Base-by-base conservation (phyloP, 2,888 invertebrate species). In the Cantharis rufa region DNA sequence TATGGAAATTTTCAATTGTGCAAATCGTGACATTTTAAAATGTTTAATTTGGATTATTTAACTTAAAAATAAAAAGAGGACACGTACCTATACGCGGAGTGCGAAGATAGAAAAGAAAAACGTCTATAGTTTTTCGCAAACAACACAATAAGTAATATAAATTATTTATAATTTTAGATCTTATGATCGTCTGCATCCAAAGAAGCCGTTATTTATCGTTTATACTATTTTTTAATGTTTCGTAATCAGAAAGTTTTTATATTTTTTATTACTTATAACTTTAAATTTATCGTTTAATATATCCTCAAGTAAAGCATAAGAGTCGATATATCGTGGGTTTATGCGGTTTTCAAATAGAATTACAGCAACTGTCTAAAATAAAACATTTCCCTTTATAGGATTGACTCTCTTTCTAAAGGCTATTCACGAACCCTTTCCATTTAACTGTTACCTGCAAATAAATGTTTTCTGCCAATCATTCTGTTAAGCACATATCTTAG, bases 341-440 rank as follows among this genome's bases (percentile, higher is more conserved):
- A 66, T 24, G 64, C 64, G 64, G 64, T 66, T 66, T 66, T 66
- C 64, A 66, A 66, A 66, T 66, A 66, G 64, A 66, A 66, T 66
- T 66, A 66, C 24, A 66, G 18, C 16, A 66, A 66, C 64, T 66
- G 64, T 66, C 64, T 66, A 66, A 66, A 66, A 66, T 66, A 66
- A 66, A 66, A 66, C 64, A 66, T 70, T 70, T 70, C 28, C 69
- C 61, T 70, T 61, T 13, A 16, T 16, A 16, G 15, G 28, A 62
- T 73, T 48, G 72, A 27, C 68, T 72, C 66, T 72, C 48, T 48
- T 48, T 48, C 68, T 66, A 66, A 48, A 71, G 71, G 63, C 63
- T 64, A 71, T 71, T 71, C 72, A 69, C 61, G 69, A 68, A 72
- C 72, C 68, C 71, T 71, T 68, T 72, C 72, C 68, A 61, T 68